Base-by-base conservation (phyloP, 2,797 vertebrate genomes). In the Morelia viridis region DNA sequence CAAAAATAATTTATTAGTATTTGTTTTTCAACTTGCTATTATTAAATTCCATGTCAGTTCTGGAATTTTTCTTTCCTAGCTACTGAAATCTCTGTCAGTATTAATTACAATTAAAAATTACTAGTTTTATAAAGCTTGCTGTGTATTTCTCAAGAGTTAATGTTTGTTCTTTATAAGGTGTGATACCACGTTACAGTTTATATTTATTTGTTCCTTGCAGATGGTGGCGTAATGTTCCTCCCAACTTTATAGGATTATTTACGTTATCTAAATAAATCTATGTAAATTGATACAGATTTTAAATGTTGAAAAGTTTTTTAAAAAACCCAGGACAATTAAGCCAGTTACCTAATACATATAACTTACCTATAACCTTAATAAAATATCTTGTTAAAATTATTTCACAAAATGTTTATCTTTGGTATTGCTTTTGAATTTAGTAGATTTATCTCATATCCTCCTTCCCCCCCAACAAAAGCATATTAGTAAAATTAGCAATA, bases 201-300 rank as follows among this genome's bases (percentile, higher is more conserved):
- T 41, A 4, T 61, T 17, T 61, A 15, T 62, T 28, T 35, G 13
- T 35, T 41, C 11, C 50, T 65, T 65, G 53, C n/a, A 57, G 31
- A 87, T 93, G 28, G 92, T 94, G 94, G 92, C 84, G 85, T 65
- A 85, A 22, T 84, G 13, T 93, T 88, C 94, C 93, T 87, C 93
- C 94, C 95, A 12, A 93, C 94, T 95, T 90, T 96, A 95, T 92
- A 64, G 94, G 94, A 95, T 92, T 0, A 56, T 71, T 60, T 80
- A 0, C 0, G 76, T 26, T 50, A n/a, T 13, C 57, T n/a, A 91
- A 87, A 71, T 65, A 35, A 58, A 57, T 71, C 15, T 60, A 56
- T 87, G 22, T 58, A 71, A n/a, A 31, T 31, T 58, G 13, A 9
- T 57, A 5, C n/a, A 7, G 53, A 65, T 58, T 58, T 58, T 31